A percentile compares a stretch with the other conserved stretches of the same genome.
Evolutionary conservation across 2,797 vertebrate genomes (phyloP).

Genomic region (Cynopterus sphinx): DNA sequence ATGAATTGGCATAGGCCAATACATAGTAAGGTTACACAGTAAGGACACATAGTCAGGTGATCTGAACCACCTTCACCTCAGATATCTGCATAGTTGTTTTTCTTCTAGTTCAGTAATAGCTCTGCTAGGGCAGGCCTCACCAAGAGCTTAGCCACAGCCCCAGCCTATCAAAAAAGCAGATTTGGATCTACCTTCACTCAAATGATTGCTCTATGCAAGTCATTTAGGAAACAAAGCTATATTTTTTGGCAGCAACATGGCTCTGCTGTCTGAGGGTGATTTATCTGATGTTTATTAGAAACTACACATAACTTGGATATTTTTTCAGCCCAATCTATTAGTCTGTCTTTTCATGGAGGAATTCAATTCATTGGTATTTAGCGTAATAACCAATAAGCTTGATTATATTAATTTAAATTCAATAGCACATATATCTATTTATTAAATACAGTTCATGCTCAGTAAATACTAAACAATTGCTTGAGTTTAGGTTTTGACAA

Average conservation of each 20-base stretch:
- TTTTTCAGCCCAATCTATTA: background rate
- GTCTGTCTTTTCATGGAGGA: background rate
- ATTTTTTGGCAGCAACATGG: background rate
- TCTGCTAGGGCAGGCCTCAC: background rate
- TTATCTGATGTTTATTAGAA: background rate
- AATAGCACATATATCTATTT: background rate
- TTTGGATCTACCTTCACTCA: constrained; percentile 17
- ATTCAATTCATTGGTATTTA: background rate
- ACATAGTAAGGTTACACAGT: background rate
- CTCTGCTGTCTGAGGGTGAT: background rate
- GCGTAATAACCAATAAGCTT: background rate
- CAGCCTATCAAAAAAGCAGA: background rate
- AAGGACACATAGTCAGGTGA: background rate
- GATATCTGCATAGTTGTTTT: background rate
- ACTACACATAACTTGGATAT: background rate
- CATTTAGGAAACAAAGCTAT: background rate
- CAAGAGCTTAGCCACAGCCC: background rate
- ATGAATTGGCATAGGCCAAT: background rate
- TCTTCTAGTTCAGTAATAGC: background rate
- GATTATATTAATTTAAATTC: background rate
- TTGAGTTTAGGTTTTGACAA: background rate
- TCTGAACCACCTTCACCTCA: background rate
- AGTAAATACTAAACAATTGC: background rate
- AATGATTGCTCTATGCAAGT: background rate
- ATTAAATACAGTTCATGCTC: background rate